A percentile compares a stretch with the other conserved stretches of the same genome.
Conservation (phyloP, 2,888 invertebrate species). For the Dexiosoma caninum region DNA sequence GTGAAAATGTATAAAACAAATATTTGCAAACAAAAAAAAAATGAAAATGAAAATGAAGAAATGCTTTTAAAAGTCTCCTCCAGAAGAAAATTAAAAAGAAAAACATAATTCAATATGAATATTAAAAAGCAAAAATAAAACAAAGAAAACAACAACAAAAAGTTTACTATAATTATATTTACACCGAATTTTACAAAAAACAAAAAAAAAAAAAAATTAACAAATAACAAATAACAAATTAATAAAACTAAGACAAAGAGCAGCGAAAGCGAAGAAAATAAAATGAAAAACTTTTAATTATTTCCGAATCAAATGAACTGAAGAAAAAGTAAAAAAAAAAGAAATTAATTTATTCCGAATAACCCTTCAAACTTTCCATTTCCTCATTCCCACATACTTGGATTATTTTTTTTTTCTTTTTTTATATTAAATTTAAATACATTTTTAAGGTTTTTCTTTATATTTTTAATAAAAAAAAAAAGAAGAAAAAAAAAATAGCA, state of each 20-base stretch:
- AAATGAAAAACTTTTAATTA: background rate
- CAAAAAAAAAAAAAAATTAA: background rate
- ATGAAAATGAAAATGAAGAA: background rate
- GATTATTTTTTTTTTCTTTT: background rate
- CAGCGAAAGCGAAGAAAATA: background rate
- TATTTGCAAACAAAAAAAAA: constrained; percentile 6
- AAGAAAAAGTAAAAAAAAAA: background rate
- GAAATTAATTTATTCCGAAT: background rate
- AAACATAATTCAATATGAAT: constrained; percentile 20
- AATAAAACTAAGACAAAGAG: background rate
- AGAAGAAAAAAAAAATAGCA: background rate
- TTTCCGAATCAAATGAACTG: background rate
- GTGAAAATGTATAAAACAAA: background rate
- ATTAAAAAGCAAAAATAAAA: constrained; percentile 12
- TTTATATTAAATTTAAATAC: background rate
- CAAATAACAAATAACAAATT: no score
- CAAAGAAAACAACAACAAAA: no score
- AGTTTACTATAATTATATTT: constrained; percentile 61
- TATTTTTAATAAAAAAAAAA: background rate
- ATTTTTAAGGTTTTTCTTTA: no score
- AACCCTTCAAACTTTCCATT: background rate
- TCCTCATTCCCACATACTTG: background rate
- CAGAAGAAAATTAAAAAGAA: background rate
- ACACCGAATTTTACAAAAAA: constrained; percentile 46
- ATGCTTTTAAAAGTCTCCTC: constrained; percentile 1